Percentiles rank a stretch among this genome's conserved stretches.
phyloP scores from a whole-genome alignment of 2,888 invertebrate species.

The Drosophila demipolita region DNA sequence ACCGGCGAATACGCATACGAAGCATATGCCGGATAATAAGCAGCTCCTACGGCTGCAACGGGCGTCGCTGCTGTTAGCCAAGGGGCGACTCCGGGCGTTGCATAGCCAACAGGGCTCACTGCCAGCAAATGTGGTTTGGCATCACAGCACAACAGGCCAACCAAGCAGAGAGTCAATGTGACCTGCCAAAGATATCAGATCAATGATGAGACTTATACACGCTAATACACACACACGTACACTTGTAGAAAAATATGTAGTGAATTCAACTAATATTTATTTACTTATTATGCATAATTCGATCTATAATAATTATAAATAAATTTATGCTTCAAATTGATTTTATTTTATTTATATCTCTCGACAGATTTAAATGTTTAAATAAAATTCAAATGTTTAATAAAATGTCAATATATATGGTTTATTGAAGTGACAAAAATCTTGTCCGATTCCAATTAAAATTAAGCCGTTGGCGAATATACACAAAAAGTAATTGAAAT shows the following conservation, averaged over 20 bases:
- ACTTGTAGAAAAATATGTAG: not conserved
- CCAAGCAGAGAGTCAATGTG: slow-evolving; percentile 42
- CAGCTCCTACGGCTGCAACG: slow-evolving; percentile 38
- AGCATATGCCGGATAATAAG: slow-evolving; percentile 74
- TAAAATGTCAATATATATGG: no score
- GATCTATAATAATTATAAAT: not conserved
- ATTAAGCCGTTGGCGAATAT: not conserved
- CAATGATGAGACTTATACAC: slow-evolving; percentile 1
- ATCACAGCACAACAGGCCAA: slow-evolving; percentile 20
- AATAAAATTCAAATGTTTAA: no score
- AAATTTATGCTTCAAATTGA: not conserved
- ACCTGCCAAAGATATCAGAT: slow-evolving; percentile 44
- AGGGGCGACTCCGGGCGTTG: slow-evolving; percentile 52
- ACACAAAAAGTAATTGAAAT: not conserved
- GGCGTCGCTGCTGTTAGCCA: slow-evolving; percentile 46
- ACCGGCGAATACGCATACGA: slow-evolving; percentile 68
- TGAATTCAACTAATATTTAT: not conserved
- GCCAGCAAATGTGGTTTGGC: slow-evolving; percentile 70
- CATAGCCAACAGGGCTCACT: slow-evolving; percentile 66
- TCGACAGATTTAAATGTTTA: not conserved
- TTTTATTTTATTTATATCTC: not conserved
- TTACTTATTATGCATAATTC: not conserved
- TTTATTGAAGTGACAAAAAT: not conserved
- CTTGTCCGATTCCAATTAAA: not conserved
- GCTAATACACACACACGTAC: not conserved